Base-by-base conservation (phyloP, 2,797 vertebrate genomes). In the Sarcoramphus papa region DNA sequence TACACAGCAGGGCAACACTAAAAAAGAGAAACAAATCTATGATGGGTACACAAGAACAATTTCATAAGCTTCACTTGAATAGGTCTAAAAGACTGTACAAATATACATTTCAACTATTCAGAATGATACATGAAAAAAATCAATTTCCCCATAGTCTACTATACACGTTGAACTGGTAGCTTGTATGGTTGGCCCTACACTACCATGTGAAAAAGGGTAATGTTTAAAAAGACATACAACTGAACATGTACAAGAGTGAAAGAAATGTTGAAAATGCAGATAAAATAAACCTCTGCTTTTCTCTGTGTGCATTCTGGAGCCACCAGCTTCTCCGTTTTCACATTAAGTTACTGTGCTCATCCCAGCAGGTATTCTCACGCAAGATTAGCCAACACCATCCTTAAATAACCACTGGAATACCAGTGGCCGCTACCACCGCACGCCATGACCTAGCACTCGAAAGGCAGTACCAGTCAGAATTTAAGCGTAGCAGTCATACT, bases 51-150 rank as follows among this genome's bases (percentile, higher is more conserved):
- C 98, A 98, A 98, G 97, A 98, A 98, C 98, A 98, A 98, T 98
- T 98, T 98, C 98, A 98, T 98, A 98, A 98, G 98, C 98, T 97
- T 99, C 98, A 98, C 98, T 98, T 99, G 98, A 98, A 99, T 98
- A 98, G 98, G 98, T 99, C 99, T 99, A 99, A 99, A 99, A 99
- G 99, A 99, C 99, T 99, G 99, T 99, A 99, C 99, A 99, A 99
- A 99, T 99, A 98, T 99, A 99, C 99, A 99, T 98, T 98, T 98
- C 97, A 98, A 97, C 98, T 98, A 98, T 98, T 98, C 98, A 98
- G 98, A 98, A 98, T 98, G 98, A 98, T 98, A 99, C 98, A 98
- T 98, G 98, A 98, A 99, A 99, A 97, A 96, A 97, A 96, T 96
- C 73, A 93, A 93, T 98, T 98, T 96, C 95, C 98, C 98, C 98